These are phyloP conservation scores for Leptopilina clavipes DNA, from an alignment of 1,140 invertebrate species.

Conservation along the genomic window DNA sequence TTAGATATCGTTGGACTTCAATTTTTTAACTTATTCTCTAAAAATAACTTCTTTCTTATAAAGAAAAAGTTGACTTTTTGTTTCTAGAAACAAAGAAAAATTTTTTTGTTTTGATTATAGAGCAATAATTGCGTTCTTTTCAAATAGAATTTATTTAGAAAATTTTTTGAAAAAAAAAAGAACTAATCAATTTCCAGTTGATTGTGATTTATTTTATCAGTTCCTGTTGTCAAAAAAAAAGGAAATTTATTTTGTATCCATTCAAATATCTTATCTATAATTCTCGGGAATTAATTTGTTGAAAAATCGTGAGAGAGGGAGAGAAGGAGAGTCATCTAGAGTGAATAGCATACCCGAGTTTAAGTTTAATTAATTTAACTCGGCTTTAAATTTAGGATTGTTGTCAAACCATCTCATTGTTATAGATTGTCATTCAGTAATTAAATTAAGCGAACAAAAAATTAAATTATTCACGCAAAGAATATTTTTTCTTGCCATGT, in stretches of 20 bases:
- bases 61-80: too few relatives aligned
- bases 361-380: constrained; percentile 20
- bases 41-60: too few relatives aligned
- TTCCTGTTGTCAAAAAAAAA: not conserved
- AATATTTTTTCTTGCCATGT: too few relatives aligned
- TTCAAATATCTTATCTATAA: constrained; percentile 13
- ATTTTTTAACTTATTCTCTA: not conserved
- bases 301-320: not conserved
- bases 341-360: not conserved
- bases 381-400: constrained; percentile 25
- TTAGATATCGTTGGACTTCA: not conserved
- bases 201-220: not conserved
- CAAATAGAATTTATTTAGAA: too few relatives aligned
- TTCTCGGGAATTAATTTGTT: constrained; percentile 4
- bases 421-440: constrained; percentile 5
- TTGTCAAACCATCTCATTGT: constrained; percentile 21
- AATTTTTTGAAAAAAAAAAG: not conserved
- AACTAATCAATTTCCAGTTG: not conserved
- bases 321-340: not conserved
- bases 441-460: constrained; percentile 5
- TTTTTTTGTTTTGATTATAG: too few relatives aligned
- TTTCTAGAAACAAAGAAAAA: not conserved
- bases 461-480: too few relatives aligned
- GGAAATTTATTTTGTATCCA: not conserved
- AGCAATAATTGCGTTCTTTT: too few relatives aligned